Conservation (phyloP, 2,797 vertebrate genomes). For the Aphelocoma californica region DNA sequence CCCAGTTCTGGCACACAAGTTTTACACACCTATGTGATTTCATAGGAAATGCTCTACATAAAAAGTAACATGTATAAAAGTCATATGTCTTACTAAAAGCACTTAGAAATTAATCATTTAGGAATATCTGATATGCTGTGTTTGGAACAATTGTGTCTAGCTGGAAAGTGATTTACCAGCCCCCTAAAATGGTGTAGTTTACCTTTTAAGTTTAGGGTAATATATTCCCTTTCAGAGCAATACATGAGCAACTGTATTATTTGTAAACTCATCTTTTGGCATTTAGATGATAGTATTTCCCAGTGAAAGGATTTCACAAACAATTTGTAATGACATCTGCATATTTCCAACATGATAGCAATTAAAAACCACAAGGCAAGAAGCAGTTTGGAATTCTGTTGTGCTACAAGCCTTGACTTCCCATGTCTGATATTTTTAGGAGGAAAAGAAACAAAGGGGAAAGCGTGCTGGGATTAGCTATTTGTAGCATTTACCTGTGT, state of each 20-base stretch:
- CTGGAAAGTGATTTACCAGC: not conserved
- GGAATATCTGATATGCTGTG: not conserved
- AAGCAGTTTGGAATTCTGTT: not conserved
- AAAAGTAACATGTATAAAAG: not conserved
- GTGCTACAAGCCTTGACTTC: not conserved
- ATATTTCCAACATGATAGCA: not conserved
- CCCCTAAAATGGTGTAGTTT: not conserved
- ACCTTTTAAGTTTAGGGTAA: not conserved
- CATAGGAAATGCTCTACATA: not conserved
- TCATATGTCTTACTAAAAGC: not conserved
- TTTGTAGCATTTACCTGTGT: slow-evolving; percentile 6
- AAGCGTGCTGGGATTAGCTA: not conserved
- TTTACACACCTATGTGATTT: not conserved
- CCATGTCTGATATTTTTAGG: not conserved
- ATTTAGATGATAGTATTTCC: not conserved
- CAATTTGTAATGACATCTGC: not conserved
- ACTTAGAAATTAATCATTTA: not conserved
- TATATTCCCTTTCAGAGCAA: not conserved
- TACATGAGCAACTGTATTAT: not conserved
- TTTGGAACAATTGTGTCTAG: not conserved
- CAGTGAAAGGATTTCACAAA: not conserved
- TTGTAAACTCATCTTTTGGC: not conserved
- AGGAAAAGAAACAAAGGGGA: not conserved
- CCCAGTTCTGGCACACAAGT: not conserved
- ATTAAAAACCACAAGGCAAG: not conserved